Base-by-base conservation (phyloP, 1,140 invertebrate genomes). In the Saccostrea cuccullata region DNA sequence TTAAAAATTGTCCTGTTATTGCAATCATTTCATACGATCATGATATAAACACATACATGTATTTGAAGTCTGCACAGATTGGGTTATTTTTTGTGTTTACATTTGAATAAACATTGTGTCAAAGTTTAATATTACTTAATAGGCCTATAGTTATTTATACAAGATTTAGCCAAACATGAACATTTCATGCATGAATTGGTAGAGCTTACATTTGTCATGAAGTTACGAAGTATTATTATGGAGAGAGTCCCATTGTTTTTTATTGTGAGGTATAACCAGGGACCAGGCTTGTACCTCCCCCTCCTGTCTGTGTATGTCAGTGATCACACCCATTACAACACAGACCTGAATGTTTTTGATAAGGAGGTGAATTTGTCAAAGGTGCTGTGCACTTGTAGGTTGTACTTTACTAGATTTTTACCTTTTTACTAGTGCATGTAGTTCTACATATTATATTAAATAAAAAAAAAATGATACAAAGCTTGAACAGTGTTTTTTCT, bases 371-470 rank as follows among this genome's bases (percentile, higher is more conserved):
- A 64, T 77, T 77, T 77, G 70, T 77, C 26, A 26, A 77, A 30
- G 70, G 70, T 77, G 70, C 70, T 77, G 70, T 30, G 70, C 70
- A 77, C 70, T 47, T 77, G 70, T 77, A 77, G 70, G 70, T 77
- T 77, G 26, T 77, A 30, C 70, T 77, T 23, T 77, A 23, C 70
- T 77, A 77, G 70, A 77, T 77, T 77, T 77, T 77, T 77, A 77
- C 70, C 23, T 77, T 77, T 77, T 77, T 77, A 77, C 70, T 77
- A 77, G 70, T 77, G 70, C 70, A 77, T 77, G 70, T 77, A 77
- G 70, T 77, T 77, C 26, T 77, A 77, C 70, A 26, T 77, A 77
- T 30, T 77, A 40, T 77, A 67, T 67, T n/a, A n/a, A n/a, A 67
- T n/a, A 67, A 20, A 67, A 67, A n/a, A 36, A 30, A 30, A 11